These are phyloP conservation scores for Sphaerophoria rueppellii DNA, from an alignment of 2,888 invertebrate species.

Conservation along the genomic window DNA sequence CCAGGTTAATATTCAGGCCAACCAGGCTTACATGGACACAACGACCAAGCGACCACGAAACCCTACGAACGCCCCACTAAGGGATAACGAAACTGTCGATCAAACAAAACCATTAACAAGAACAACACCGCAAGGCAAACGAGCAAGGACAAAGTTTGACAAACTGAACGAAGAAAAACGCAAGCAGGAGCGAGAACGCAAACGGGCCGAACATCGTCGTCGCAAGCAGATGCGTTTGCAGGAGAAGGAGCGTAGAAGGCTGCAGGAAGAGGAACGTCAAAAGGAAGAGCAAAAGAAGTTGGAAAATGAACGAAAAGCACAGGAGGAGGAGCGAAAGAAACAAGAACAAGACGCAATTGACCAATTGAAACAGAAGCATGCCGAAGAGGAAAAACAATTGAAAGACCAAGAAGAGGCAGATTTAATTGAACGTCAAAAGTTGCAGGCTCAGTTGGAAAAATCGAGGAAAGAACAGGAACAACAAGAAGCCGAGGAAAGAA, in stretches of 20 bases:
- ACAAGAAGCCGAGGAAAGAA: constrained; percentile 73
- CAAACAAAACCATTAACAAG: constrained; percentile 17
- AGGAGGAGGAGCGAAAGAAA: constrained; percentile 63
- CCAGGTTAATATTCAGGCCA: constrained; percentile 75
- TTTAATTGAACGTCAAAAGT: constrained; percentile 41
- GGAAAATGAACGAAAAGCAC: constrained; percentile 66
- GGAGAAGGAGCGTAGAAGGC: constrained; percentile 54
- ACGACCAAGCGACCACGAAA: constrained; percentile 60
- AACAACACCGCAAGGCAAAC: constrained; percentile 23
- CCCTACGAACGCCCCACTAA: constrained; percentile 49
- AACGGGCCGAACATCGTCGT: constrained; percentile 69
- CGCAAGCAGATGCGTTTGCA: constrained; percentile 39
- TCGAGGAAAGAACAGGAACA: constrained; percentile 72
- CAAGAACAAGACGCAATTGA: constrained; percentile 75
- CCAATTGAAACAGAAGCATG: constrained; percentile 75
- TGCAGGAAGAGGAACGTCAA: constrained; percentile 66
- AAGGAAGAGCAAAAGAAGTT: constrained; percentile 51
- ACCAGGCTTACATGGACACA: constrained; percentile 70
- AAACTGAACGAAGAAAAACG: constrained; percentile 57
- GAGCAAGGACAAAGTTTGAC: constrained; percentile 46
- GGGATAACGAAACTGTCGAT: constrained; percentile 67
- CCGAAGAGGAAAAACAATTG: constrained; percentile 74
- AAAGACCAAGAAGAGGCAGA: constrained; percentile 47
- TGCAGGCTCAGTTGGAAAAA: constrained; percentile 22
- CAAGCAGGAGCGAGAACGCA: constrained; percentile 59